A percentile compares a stretch with the other conserved stretches of the same genome.
Evolutionary conservation across 2,888 invertebrate genomes (phyloP).

Genomic region (Eupithecia centaureata): DNA sequence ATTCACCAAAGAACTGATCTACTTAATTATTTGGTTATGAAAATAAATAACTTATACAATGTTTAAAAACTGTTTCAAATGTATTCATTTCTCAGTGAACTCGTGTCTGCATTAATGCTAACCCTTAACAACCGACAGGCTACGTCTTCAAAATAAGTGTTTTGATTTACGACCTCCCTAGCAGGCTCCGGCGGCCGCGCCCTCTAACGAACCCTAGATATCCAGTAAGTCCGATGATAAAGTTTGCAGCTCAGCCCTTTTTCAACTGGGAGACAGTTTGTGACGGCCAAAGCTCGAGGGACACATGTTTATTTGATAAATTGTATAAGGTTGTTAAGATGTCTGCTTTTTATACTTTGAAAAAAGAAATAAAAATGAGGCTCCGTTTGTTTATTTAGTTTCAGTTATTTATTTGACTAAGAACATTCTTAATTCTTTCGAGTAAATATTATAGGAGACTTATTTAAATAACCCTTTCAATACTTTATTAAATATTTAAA

Average conservation of each 20-base stretch:
- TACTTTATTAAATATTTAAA: neutral
- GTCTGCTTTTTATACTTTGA: neutral
- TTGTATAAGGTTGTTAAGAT: conserved; percentile 24
- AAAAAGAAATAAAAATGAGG: conserved; percentile 5
- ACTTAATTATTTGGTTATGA: neutral
- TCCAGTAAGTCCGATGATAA: conserved; percentile 36
- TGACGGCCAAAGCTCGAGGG: conserved; percentile 36
- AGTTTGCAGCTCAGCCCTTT: conserved; percentile 35
- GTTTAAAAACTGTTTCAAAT: too few species aligned
- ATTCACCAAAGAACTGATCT: neutral
- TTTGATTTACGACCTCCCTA: conserved; percentile 23
- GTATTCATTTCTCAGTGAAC: too few species aligned
- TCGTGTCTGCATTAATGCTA: neutral
- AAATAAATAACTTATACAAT: too few species aligned
- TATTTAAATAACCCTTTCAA: neutral
- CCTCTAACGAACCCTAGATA: conserved; percentile 25
- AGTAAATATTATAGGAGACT: neutral
- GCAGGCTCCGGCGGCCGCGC: neutral
- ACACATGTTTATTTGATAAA: conserved; percentile 42
- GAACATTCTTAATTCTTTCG: neutral
- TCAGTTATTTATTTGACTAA: neutral
- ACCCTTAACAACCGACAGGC: neutral
- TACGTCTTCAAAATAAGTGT: conserved; percentile 13
- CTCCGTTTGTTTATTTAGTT: neutral
- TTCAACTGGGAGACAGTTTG: conserved; percentile 30